phyloP scores from a whole-genome alignment of 2,797 vertebrate genomes.

The Podarcis siculus region DNA sequence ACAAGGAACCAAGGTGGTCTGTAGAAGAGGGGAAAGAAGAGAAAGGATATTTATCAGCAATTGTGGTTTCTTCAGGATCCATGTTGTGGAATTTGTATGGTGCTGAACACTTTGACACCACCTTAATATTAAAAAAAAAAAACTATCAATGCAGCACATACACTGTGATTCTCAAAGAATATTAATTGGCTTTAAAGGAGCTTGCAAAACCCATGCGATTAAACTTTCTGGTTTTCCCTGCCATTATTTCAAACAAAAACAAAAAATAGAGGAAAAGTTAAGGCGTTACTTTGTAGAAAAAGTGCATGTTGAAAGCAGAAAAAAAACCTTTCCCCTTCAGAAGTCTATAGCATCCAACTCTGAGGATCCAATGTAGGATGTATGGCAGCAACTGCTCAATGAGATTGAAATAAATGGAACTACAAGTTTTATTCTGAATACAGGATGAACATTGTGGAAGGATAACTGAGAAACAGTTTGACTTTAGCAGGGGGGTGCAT shows the following conservation, averaged over 20 bases:
- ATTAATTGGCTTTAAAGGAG: not conserved
- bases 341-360: rapidly evolving
- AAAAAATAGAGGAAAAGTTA: not conserved
- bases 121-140: not conserved
- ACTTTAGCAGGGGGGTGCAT: not conserved
- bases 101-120: not conserved
- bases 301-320: not conserved
- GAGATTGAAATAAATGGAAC: not conserved
- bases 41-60: not conserved
- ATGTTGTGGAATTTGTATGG: not conserved
- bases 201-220: rapidly evolving
- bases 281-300: not conserved
- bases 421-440: not conserved
- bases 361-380: not conserved
- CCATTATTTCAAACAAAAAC: not conserved
- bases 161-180: not conserved
- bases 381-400: rapidly evolving
- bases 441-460: not conserved
- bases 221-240: not conserved
- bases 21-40: constrained; percentile 5
- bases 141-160: rapidly evolving
- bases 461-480: not conserved
- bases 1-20: constrained; percentile 19
- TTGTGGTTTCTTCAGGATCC: not conserved
- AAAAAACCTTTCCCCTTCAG: not conserved